These are phyloP conservation scores for Rhogogaster chlorosoma DNA, from an alignment of 2,888 invertebrate genomes.

Conservation along the genomic window DNA sequence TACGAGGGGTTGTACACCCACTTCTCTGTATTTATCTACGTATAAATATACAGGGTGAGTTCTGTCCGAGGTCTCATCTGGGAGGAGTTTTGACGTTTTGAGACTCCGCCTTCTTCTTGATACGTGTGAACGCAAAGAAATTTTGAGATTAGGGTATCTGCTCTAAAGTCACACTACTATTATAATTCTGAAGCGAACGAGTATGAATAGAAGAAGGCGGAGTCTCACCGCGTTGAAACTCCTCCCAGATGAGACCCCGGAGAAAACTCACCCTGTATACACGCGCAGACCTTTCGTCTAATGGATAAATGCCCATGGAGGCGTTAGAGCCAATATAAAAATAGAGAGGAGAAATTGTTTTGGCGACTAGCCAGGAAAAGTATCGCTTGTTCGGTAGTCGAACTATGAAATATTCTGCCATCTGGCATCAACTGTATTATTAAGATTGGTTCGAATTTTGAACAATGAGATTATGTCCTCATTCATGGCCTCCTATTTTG, in stretches of 20 bases:
- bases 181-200: too few species aligned
- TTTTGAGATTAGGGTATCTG: too few species aligned
- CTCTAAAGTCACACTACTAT: too few species aligned
- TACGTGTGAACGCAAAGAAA: too few species aligned
- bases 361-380: constrained; percentile 5
- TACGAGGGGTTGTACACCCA: not conserved
- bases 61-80: too few species aligned
- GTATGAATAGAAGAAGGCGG: too few species aligned
- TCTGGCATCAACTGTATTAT: not conserved
- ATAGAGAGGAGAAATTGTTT: not conserved
- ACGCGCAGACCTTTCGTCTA: not conserved
- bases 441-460: not conserved
- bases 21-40: not conserved
- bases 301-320: constrained; percentile 7
- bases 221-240: too few species aligned
- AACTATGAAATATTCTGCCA: not conserved
- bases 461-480: not conserved
- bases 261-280: too few species aligned
- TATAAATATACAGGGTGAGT: too few species aligned
- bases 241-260: too few species aligned
- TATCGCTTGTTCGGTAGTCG: not conserved
- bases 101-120: too few species aligned
- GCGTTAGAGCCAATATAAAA: not conserved
- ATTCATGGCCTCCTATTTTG: not conserved
- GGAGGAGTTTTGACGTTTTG: too few species aligned